These are phyloP conservation scores for Tadarida brasiliensis DNA, from an alignment of 2,797 vertebrate genomes.

Conservation along the genomic window DNA sequence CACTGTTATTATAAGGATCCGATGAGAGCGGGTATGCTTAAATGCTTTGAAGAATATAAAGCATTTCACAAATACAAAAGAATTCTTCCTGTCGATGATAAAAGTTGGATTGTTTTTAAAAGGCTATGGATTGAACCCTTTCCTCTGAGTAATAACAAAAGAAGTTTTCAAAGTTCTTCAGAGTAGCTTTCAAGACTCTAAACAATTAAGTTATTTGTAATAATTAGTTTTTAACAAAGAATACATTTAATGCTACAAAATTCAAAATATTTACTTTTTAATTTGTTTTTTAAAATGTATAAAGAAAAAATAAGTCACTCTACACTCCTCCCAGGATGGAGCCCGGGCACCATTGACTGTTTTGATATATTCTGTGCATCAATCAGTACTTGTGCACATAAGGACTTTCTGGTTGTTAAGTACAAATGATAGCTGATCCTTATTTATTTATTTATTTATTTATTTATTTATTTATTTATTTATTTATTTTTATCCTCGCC, in stretches of 20 bases:
- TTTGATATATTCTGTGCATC: neutral
- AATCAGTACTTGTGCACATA: neutral
- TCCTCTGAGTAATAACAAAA: neutral
- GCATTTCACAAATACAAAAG: neutral
- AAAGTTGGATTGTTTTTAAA: neutral
- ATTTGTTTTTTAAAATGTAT: neutral
- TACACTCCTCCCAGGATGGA: neutral
- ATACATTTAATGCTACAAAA: neutral
- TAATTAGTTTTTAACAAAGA: neutral
- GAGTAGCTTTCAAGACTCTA: neutral
- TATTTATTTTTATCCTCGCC: no score
- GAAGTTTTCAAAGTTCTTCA: neutral
- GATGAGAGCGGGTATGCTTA: neutral
- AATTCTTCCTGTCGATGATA: neutral
- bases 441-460: neutral
- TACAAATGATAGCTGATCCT: neutral
- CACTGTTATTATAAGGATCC: no score
- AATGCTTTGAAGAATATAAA: neutral
- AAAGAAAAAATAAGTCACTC: neutral
- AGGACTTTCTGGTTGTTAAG: neutral
- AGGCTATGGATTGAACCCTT: neutral
- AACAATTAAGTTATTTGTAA: neutral
- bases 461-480: no score
- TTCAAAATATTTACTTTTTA: neutral
- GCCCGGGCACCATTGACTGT: no score